Evolutionary conservation across 1,140 invertebrate species (phyloP), one percentile per base, ranked within the genome.

Genomic region (Drosophila lowei): DNA sequence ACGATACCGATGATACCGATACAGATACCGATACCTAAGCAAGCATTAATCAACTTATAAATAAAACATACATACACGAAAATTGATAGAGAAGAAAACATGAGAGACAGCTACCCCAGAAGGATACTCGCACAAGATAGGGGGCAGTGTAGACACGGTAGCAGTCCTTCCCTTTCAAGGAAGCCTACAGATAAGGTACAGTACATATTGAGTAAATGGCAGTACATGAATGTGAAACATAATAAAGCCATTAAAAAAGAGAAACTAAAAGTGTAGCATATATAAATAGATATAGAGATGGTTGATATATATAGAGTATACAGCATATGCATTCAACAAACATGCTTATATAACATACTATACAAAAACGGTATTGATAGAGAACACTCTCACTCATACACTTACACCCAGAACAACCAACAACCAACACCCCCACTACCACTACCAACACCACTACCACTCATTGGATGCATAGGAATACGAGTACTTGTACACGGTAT

Each of bases 161-260:
- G 46, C 52, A 21, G 52, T 50, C 43, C 47, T 30, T 30, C 28
- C 28, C 28, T 11, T 38, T 38, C 34, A 38, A 13, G 9, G 34
- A 38, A 38, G 34, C 34, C 34, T 38, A 38, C 34, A 38, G 11
- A 13, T 5, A 38, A 11, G 30, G 30, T 34, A 9, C 28, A 34
- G 3, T 28, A 30, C 28, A 34, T 11, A 34, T 11, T 34, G 30
- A 11, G 30, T 34, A 34, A 23, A 23, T 18, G 50, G 55, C 59
- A 74, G 71, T 74, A 74, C 61, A 74, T 74, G 55, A 57, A 74
- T 74, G 71, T 75, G 61, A 75, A 74, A 60, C 72, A 67, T 75
- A 75, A 66, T 54, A 57, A 49, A 59, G 56, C 44, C 25, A 42
- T 66, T 18, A 18, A 66, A 54, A 60, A 75, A 28, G 75, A 73